phyloP scores from a whole-genome alignment of 2,888 invertebrate genomes.

The Timandra comae region DNA sequence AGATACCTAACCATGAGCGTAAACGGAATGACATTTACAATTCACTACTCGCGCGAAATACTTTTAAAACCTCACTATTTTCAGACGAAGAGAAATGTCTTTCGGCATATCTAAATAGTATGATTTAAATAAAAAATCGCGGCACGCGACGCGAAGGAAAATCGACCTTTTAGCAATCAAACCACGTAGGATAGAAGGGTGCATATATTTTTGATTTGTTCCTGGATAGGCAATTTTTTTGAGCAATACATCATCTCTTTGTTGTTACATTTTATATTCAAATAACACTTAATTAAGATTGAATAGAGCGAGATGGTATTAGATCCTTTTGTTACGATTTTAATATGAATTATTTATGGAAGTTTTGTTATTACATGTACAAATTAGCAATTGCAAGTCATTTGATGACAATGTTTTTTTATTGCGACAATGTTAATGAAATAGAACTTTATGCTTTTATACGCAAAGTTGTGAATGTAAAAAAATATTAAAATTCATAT shows the following conservation, averaged over 20 bases:
- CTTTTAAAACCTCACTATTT: conserved; percentile 43
- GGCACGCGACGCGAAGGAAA: conserved; percentile 71
- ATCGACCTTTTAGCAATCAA: conserved; percentile 55
- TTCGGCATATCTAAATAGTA: conserved; percentile 67
- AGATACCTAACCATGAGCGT: no score
- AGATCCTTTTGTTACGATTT: no score
- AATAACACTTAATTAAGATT: conserved; percentile 19
- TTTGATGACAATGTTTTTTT: no score
- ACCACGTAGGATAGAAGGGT: conserved; percentile 71
- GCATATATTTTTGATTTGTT: conserved; percentile 77
- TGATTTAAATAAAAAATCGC: conserved; percentile 74
- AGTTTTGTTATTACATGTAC: conserved; percentile 8
- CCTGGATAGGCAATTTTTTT: conserved; percentile 65
- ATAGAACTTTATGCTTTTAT: no score
- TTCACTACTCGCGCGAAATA: conserved; percentile 33
- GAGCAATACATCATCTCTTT: conserved; percentile 46
- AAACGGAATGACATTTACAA: conserved; percentile 25
- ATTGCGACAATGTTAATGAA: no score
- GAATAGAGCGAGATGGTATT: no score
- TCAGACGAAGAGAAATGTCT: conserved; percentile 57
- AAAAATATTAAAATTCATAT: no score
- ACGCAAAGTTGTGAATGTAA: no score
- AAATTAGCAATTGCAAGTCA: no score
- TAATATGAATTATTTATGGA: no score
- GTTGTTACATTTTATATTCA: conserved; percentile 22